Evolutionary conservation across 2,113 vertebrate species (phyloP), one percentile per base, ranked within the genome.

Genomic region (Oreocharis arfaki): DNA sequence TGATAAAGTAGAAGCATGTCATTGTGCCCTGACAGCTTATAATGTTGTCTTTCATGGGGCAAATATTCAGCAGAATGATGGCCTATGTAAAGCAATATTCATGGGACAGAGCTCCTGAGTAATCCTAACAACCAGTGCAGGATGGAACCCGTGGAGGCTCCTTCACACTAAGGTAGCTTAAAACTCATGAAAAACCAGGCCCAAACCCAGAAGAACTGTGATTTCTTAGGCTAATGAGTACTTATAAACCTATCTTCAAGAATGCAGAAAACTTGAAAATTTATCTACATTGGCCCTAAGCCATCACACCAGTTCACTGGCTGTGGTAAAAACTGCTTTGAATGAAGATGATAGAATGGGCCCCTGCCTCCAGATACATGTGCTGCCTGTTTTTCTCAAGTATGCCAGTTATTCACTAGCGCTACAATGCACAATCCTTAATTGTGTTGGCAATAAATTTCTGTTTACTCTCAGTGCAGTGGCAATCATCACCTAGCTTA

Each of bases 21-120:
- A 83, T 89, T 82, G 49, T 84, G 76, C 85, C 49, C 81, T 64
- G 79, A 15, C 67, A 88, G 82, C 59, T 93, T 89, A 96, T 96
- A 96, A 97, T 83, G 74, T 95, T 96, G 96, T 88, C 90, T 91
- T 96, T 95, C 94, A 93, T 49, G 71, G 96, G 75, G 89, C 3
- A n/a, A 75, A 47, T 57, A 83, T 56, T 88, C 78, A 91, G 67
- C 8, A 92, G 52, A 83, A 87, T 0, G 39, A 94, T 11, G 30
- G 71, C 35, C 67, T 63, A 13, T 63, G 63, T 91, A 86, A 85
- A 93, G 80, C 46, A 81, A 78, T 68, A 97, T 74, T 95, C 83
- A 85, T 7, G 47, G 44, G 42, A 73, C 27, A 37, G 46, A 89
- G 69, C 24, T 87, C 77, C 79, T 26, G 61, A 86, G 92, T 85